A percentile compares a stretch with the other conserved stretches of the same genome.
phyloP scores from a whole-genome alignment of 2,113 vertebrate genomes.

The Myiagra hebetior region DNA sequence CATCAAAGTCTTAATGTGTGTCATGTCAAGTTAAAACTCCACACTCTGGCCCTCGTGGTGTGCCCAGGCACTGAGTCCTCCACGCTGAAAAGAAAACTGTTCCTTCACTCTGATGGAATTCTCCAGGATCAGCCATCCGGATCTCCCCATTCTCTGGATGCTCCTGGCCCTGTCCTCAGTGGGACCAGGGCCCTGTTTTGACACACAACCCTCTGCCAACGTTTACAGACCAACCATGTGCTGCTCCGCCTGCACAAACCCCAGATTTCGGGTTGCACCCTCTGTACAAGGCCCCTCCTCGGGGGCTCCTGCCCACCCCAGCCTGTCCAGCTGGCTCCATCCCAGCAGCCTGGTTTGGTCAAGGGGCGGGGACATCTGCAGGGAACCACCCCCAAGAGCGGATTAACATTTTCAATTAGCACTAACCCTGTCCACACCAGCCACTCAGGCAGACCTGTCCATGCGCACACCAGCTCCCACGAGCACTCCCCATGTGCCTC shows the following conservation, averaged over 20 bases:
- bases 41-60: background rate
- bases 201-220: background rate
- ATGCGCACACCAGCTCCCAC: background rate
- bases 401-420: background rate
- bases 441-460: background rate
- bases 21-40: background rate
- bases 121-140: background rate
- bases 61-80: background rate
- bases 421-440: too few species aligned
- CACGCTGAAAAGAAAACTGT: background rate
- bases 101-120: background rate
- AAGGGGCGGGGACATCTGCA: background rate
- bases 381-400: background rate
- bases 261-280: background rate
- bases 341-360: background rate
- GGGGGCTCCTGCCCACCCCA: background rate
- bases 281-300: background rate
- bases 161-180: background rate
- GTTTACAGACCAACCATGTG: background rate
- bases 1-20: background rate
- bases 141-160: background rate
- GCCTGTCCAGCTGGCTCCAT: background rate
- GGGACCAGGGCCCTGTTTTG: background rate
- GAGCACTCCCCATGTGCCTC: fast-evolving
- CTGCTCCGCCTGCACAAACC: background rate